Evolutionary conservation across 2,113 vertebrate species (phyloP).

Genomic region (Lipotes vexillifer): DNA sequence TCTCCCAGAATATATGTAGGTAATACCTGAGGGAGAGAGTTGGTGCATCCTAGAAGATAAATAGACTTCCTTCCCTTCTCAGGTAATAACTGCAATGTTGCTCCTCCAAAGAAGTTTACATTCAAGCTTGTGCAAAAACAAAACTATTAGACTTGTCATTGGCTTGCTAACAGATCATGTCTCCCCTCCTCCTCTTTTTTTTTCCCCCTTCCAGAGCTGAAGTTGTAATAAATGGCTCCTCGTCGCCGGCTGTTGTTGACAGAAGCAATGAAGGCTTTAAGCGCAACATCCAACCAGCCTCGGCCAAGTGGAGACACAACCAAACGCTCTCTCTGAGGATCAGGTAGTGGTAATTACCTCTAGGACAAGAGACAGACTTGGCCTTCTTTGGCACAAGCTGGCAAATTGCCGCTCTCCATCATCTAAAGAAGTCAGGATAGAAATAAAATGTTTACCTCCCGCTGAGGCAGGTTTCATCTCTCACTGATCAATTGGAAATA

Average conservation of each 20-base stretch:
- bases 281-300: conserved; percentile 79
- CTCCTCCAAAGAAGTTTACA: conserved; percentile 74
- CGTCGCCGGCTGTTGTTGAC: conserved; percentile 80
- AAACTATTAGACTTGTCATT: conserved; percentile 70
- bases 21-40: conserved; percentile 32
- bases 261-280: conserved; percentile 84
- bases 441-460: conserved; percentile 73
- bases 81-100: conserved; percentile 75
- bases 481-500: conserved; percentile 58
- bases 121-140: conserved; percentile 60
- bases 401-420: conserved; percentile 69
- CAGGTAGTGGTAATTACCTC: conserved; percentile 81
- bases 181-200: conserved; percentile 44
- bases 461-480: conserved; percentile 63
- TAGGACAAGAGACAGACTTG: conserved; percentile 67
- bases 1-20: conserved; percentile 1
- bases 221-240: conserved; percentile 83
- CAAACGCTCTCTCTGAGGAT: conserved; percentile 87
- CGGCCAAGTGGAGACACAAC: conserved; percentile 85
- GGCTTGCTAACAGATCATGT: conserved; percentile 70
- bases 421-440: conserved; percentile 69
- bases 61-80: conserved; percentile 71
- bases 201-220: conserved; percentile 75
- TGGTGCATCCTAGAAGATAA: conserved; percentile 59
- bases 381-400: conserved; percentile 51